Conservation (phyloP, 2,797 vertebrate genomes). For the Lepidocolaptes lacrymiger region DNA sequence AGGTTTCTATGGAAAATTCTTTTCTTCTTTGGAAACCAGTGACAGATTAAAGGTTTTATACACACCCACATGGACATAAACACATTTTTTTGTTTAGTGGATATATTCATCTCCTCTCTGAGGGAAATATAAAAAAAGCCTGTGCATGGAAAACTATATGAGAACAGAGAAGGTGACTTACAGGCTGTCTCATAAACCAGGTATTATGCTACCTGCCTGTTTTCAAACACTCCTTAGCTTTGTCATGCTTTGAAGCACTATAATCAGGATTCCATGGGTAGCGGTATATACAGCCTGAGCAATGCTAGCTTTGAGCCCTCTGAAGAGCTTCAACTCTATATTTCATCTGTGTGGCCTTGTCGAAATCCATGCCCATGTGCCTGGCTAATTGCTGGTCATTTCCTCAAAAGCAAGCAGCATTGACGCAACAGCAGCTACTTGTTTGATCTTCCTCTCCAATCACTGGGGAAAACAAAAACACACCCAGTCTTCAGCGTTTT, state of each 20-base stretch:
- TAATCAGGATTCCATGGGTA: neutral
- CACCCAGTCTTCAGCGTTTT: neutral
- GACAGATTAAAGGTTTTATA: slow-evolving; percentile 11
- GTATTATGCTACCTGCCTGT: neutral
- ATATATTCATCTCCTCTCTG: neutral
- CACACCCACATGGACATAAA: slow-evolving; percentile 6
- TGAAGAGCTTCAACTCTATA: neutral
- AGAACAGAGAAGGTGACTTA: neutral
- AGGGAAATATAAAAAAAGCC: neutral
- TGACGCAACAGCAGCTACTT: neutral
- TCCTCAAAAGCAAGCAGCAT: neutral
- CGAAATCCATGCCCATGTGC: fast-evolving
- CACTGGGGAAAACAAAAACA: neutral
- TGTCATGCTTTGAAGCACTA: neutral
- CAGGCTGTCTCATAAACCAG: neutral
- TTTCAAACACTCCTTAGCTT: neutral
- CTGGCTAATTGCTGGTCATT: slow-evolving; percentile 14
- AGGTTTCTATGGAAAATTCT: slow-evolving; percentile 41
- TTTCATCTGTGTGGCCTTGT: neutral
- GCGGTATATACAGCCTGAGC: neutral
- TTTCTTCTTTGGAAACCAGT: slow-evolving; percentile 22
- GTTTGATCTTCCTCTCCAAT: neutral
- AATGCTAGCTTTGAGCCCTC: neutral
- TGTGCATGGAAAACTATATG: neutral
- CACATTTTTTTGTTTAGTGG: neutral